Percentiles rank a stretch among this genome's conserved stretches.
phyloP scores from a whole-genome alignment of 2,888 invertebrate genomes.

The Teleogryllus oceanicus region DNA sequence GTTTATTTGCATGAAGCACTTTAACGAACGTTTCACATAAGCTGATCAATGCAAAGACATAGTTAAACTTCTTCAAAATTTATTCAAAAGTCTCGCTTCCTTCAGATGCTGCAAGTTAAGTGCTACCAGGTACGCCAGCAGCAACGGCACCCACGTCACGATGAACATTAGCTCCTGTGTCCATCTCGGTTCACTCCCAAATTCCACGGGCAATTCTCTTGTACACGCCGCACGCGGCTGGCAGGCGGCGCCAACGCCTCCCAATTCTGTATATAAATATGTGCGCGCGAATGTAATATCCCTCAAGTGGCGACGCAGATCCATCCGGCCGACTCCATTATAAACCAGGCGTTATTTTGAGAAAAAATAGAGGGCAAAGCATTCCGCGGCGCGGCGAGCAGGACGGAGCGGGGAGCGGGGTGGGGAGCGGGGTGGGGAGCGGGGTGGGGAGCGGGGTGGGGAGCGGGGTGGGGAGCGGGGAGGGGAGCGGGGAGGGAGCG shows the following conservation, averaged over 20 bases:
- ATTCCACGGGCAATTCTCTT: not conserved
- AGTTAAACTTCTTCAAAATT: too few species aligned
- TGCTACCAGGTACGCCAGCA: too few species aligned
- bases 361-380: not conserved
- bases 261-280: not conserved
- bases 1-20: too few species aligned
- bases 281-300: not conserved
- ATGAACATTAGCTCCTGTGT: not conserved
- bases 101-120: too few species aligned
- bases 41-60: too few species aligned
- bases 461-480: not conserved
- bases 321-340: not conserved
- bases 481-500: too few species aligned
- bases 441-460: not conserved
- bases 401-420: not conserved
- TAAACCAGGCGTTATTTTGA: slow-evolving; percentile 5
- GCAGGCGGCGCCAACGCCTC: not conserved
- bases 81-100: too few species aligned
- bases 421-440: not conserved
- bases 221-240: not conserved
- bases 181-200: not conserved
- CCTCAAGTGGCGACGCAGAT: not conserved
- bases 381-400: not conserved
- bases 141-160: too few species aligned
- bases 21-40: too few species aligned